Percentiles rank a stretch among this genome's conserved stretches.
phyloP scores from a whole-genome alignment of 2,113 vertebrate species.

The Bothrops jararaca region DNA sequence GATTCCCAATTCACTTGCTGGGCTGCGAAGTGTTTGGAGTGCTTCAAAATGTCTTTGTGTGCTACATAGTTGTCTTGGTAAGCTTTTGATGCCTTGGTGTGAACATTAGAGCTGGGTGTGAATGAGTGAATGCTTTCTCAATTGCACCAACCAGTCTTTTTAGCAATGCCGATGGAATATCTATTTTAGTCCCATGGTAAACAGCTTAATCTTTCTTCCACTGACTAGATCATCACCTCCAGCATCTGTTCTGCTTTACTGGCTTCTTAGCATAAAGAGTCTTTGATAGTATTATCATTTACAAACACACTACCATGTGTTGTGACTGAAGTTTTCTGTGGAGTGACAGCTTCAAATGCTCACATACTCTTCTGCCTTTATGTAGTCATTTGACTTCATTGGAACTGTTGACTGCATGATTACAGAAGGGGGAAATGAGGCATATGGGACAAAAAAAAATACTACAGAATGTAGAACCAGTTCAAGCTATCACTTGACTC shows the following conservation, averaged over 20 bases:
- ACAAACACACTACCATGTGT: not conserved
- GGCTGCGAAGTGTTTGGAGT: not conserved
- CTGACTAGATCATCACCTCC: slow-evolving; percentile 12
- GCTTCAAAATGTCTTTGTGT: not conserved
- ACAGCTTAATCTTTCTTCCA: slow-evolving; percentile 19
- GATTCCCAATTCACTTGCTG: not conserved
- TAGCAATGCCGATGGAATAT: not conserved
- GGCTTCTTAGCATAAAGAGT: not conserved
- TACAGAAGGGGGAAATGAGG: not conserved
- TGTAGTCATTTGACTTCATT: not conserved
- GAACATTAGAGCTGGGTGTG: rapidly evolving
- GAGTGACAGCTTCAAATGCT: not conserved
- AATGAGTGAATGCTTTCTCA: not conserved
- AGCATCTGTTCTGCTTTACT: not conserved
- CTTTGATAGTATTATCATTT: not conserved
- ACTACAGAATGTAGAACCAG: not conserved
- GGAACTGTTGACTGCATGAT: too few species aligned
- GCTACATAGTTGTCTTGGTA: not conserved
- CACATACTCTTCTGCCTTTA: not conserved
- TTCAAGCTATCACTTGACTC: not conserved
- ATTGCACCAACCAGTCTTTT: not conserved
- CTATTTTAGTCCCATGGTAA: slow-evolving; percentile 17
- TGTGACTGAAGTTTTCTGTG: not conserved
- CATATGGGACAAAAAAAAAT: not conserved
- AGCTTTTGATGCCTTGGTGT: not conserved